These are phyloP conservation scores for Clarias magur DNA, from an alignment of 2,113 vertebrate species.

Conservation along the genomic window DNA sequence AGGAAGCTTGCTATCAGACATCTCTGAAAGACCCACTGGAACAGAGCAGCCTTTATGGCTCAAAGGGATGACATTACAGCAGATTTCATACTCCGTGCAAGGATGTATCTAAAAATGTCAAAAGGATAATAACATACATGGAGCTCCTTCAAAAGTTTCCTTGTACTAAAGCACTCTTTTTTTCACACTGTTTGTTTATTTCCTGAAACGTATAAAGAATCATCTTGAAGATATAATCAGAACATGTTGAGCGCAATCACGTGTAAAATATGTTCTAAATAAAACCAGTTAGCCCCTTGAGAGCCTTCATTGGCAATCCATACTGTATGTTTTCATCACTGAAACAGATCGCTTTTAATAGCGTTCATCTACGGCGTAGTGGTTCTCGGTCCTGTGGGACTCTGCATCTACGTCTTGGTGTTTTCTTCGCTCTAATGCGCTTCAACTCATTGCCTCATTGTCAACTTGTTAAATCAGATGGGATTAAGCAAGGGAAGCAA, in stretches of 20 bases:
- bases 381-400: conserved; percentile 30
- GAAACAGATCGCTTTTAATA: conserved; percentile 29
- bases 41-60: conserved; percentile 12
- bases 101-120: conserved; percentile 8
- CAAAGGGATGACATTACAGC: conserved; percentile 17
- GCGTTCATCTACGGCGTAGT: conserved; percentile 25
- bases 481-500: conserved; percentile 4
- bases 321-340: conserved; percentile 20
- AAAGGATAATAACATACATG: conserved; percentile 3
- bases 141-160: not conserved
- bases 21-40: conserved; percentile 15
- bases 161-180: not conserved
- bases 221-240: not conserved
- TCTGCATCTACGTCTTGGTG: not conserved
- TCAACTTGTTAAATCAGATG: conserved; percentile 21
- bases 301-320: conserved; percentile 38
- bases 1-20: conserved; percentile 7
- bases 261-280: not conserved
- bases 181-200: not conserved
- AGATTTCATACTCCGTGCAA: not conserved
- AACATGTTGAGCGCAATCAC: not conserved
- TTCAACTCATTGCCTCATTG: conserved; percentile 34
- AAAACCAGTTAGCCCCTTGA: conserved; percentile 5
- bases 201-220: not conserved
- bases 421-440: conserved; percentile 15